A percentile compares a stretch with the other conserved stretches of the same genome.
Conservation (phyloP, 2,888 invertebrate species). For the Lottia gigantea region DNA sequence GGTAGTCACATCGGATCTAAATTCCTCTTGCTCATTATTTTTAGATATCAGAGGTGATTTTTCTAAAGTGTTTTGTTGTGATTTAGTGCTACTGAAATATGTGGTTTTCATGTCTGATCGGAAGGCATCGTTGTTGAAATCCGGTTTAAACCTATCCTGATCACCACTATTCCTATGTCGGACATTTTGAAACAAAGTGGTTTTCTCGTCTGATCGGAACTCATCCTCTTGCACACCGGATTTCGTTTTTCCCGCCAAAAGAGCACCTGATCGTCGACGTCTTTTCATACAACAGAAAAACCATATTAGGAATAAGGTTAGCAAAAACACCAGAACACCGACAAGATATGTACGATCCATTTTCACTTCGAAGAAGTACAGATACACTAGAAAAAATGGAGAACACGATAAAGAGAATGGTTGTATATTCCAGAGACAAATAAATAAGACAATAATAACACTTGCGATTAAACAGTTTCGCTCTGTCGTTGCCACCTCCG, state of each 20-base stretch:
- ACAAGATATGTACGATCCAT: background rate
- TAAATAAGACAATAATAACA: background rate
- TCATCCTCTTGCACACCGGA: background rate
- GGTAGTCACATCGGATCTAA: background rate
- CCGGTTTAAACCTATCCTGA: too few species aligned
- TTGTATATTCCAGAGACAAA: background rate
- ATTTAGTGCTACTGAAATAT: too few species aligned
- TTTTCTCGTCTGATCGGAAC: background rate
- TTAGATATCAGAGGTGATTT: too few species aligned
- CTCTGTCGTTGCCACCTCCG: background rate
- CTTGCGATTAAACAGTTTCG: background rate
- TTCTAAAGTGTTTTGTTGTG: too few species aligned
- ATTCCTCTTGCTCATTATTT: background rate
- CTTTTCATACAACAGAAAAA: background rate
- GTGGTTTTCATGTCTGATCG: too few species aligned
- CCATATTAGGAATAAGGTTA: background rate
- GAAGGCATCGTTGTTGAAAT: too few species aligned
- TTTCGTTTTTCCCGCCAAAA: background rate
- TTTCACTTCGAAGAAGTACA: constrained; percentile 1
- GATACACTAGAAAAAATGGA: constrained; percentile 8
- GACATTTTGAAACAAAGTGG: background rate
- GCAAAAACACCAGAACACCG: background rate
- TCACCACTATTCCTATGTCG: background rate
- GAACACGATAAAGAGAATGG: constrained; percentile 1
- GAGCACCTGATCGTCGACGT: background rate